A percentile compares a stretch with the other conserved stretches of the same genome.
Conservation (phyloP, 64 coral and sea anemone genomes). For the Catalaphyllia jardinei region DNA sequence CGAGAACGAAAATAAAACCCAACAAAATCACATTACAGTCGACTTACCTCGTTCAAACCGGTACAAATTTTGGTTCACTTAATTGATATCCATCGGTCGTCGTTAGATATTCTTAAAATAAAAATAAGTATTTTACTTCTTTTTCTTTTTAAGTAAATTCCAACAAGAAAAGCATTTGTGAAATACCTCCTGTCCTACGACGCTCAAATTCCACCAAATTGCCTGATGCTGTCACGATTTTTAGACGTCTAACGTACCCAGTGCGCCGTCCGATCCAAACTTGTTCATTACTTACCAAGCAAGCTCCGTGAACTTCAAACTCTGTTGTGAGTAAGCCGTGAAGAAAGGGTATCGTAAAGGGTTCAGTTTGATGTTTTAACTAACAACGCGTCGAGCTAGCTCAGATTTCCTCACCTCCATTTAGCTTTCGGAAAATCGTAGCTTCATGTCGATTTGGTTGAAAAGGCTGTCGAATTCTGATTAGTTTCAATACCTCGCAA, state of each 20-base stretch:
- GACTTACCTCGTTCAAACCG: no score
- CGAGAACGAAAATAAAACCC: no score
- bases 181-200: not conserved
- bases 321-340: not conserved
- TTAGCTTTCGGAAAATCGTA: not conserved
- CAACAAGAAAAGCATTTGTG: no score
- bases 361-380: not conserved
- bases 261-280: no score
- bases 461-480: not conserved
- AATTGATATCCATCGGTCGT: no score
- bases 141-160: no score
- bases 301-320: not conserved
- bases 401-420: not conserved
- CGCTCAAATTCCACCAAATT: not conserved
- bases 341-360: not conserved
- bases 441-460: not conserved
- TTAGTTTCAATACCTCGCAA: not conserved
- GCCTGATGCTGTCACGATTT: not conserved
- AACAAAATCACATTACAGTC: no score
- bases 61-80: no score
- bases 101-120: no score
- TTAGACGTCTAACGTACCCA: not conserved
- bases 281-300: not conserved
- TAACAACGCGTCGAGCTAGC: not conserved
- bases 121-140: no score